Base-by-base conservation (phyloP, 2,888 invertebrate genomes). In the Acrocyrtus sp. region DNA sequence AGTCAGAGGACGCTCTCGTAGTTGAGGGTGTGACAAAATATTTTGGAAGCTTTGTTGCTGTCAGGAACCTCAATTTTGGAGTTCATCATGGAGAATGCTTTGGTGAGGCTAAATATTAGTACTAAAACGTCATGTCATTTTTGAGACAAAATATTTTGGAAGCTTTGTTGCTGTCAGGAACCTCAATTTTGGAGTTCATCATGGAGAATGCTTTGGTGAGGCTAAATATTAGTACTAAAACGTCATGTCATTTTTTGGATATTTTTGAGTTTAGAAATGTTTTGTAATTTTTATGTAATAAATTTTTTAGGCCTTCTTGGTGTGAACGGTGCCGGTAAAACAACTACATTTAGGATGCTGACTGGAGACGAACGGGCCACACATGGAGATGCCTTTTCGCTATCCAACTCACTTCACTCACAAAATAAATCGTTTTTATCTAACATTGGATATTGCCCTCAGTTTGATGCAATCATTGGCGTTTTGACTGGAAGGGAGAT, bases 401-500 rank as follows among this genome's bases (percentile, higher is more conserved):
- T 29, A 5, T 34, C 48, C 21, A 43, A 19, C 1, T 51, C 67
- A 2, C 17, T 68, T n/a, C n/a, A 51, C 8, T 34, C 41, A 29
- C 24, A 15, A 6, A 22, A 47, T 21, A 50, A 34, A 26, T 27
- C 39, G 17, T 70, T 70, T 27, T 29, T 56, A 5, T 4, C 26
- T 29, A 72, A 65, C 12, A 70, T 95, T 82, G 94, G 95, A 26
- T 96, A 96, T 85, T 96, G 96, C 83, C 96, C 96, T 0, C 96
- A 96, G 86, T 91, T 90, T 83, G 90, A 92, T 85, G 93, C 93
- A 0, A 84, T 96, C 50, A 91, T 95, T 81, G 89, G 88, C 66
- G 90, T 90, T 81, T 87, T 94, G 83, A 92, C 93, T 10, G 91
- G 93, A 0, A 85, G 87, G 67, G 90, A 95, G 83, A 91, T 92